Base-by-base conservation (phyloP, 1,140 invertebrate genomes). In the Coboldia fuscipes region DNA sequence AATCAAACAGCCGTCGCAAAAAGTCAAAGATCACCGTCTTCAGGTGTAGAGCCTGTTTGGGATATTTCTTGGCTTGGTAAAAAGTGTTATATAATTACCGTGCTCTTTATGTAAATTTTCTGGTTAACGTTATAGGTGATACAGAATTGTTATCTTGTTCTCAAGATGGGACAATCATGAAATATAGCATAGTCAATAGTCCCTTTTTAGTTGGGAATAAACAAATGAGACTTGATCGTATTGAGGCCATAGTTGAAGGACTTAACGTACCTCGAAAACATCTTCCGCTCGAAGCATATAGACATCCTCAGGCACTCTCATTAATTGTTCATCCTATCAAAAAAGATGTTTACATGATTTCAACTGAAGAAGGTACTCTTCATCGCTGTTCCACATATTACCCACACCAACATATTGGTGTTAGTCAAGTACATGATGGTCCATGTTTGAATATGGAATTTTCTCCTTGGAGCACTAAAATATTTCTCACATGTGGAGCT, bases 301-400 rank as follows among this genome's bases (percentile, higher is more conserved):
- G 51, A 38, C 34, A 58, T 43, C 62, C 74, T 0, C 65, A 66
- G 38, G 77, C 60, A 42, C 47, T 69, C 36, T 64, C 63, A 22
- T 50, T 76, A 7, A 60, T 68, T 28, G 68, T 70, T 44, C 73
- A 85, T 53, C 73, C 73, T 0, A 50, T 50, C 1, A 53, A 70
- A 15, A 57, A 59, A 4, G 67, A 69, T 36, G 52, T 81, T 17
- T 86, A 83, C 50, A 66, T 78, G 12, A 68, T 88, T 0, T 79
- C 80, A 0, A 83, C 82, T 0, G 76, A 80, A 35, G 80, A 86
- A 45, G 85, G 85, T 2, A 74, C 69, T 40, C 63, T 89, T 13
- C 72, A 83, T 49, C 72, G 68, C 33, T 82, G 75, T 45, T 79
- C 77, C 0, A 68, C 57, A 2, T 68, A 66, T 41, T 64, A 70